These are phyloP conservation scores for Chloroclystis v-ata DNA, from an alignment of 2,888 invertebrate genomes.

Conservation along the genomic window DNA sequence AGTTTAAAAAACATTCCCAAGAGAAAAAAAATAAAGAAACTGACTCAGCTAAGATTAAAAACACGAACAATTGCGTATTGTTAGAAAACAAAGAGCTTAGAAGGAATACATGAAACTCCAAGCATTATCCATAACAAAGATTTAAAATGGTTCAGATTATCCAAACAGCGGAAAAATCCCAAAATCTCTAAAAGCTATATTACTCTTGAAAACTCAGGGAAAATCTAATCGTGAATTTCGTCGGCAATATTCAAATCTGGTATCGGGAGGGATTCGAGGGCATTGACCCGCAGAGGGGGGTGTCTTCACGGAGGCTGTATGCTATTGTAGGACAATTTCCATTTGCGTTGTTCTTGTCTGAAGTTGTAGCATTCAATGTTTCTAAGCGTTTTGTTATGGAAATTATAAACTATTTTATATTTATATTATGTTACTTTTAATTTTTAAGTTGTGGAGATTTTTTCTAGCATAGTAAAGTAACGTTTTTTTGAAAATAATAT, in stretches of 20 bases:
- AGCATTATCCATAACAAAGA: conserved; percentile 6
- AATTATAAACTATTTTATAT: no score
- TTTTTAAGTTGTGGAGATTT: no score
- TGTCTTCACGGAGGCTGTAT: conserved; percentile 29
- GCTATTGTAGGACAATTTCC: not conserved
- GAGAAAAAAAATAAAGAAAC: not conserved
- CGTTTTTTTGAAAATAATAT: no score
- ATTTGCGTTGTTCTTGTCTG: not conserved
- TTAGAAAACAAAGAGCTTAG: not conserved
- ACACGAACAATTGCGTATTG: not conserved
- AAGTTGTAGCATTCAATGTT: no score
- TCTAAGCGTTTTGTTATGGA: no score
- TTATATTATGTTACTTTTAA: no score
- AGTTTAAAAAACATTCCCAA: no score
- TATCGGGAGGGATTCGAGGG: conserved; percentile 50
- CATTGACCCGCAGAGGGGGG: conserved; percentile 43
- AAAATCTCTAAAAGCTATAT: conserved; percentile 23
- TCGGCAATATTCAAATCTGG: conserved; percentile 67
- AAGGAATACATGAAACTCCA: not conserved
- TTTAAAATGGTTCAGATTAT: conserved; percentile 13
- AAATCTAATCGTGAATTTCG: conserved; percentile 62
- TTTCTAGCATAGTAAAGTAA: no score
- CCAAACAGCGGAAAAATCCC: conserved; percentile 18
- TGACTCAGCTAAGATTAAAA: not conserved
- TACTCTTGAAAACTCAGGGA: conserved; percentile 34